phyloP scores from a whole-genome alignment of 2,113 vertebrate genomes.

The Rana temporaria region DNA sequence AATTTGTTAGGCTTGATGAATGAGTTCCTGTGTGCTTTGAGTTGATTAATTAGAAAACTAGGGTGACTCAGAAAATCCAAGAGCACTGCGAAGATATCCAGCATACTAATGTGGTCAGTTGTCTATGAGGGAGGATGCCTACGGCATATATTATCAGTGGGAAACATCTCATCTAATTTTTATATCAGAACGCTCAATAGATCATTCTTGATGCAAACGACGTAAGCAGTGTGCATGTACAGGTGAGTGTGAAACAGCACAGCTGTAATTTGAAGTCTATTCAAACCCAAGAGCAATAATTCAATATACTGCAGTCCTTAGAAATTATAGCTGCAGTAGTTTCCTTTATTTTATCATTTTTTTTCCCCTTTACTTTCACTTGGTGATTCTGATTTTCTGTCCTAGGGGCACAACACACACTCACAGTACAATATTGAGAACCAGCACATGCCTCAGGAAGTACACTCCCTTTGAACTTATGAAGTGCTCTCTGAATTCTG shows the following conservation, averaged over 20 bases:
- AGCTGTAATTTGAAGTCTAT: background rate
- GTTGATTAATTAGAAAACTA: constrained; percentile 55
- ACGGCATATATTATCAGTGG: constrained; percentile 36
- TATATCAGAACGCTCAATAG: constrained; percentile 16
- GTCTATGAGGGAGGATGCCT: constrained; percentile 31
- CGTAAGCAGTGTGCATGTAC: background rate
- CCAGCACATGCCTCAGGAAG: too few species aligned
- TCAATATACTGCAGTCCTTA: too few species aligned
- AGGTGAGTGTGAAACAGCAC: constrained; percentile 1
- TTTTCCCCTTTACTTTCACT: too few species aligned
- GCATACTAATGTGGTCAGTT: constrained; percentile 28
- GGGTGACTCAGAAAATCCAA: constrained; percentile 51
- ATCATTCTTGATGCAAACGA: constrained; percentile 1
- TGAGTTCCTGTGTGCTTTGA: constrained; percentile 47
- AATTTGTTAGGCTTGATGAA: constrained; percentile 49
- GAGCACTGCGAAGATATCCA: constrained; percentile 32
- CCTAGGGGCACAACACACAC: too few species aligned
- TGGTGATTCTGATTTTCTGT: too few species aligned
- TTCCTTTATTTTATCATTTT: too few species aligned
- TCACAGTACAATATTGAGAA: too few species aligned
- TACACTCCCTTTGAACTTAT: too few species aligned
- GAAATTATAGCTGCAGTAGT: too few species aligned
- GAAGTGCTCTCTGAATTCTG: too few species aligned
- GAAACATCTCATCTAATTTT: constrained; percentile 45
- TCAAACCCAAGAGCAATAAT: too few species aligned